These are phyloP conservation scores for Drosophila trapezifrons DNA, from an alignment of 1,140 invertebrate genomes.

Conservation along the genomic window DNA sequence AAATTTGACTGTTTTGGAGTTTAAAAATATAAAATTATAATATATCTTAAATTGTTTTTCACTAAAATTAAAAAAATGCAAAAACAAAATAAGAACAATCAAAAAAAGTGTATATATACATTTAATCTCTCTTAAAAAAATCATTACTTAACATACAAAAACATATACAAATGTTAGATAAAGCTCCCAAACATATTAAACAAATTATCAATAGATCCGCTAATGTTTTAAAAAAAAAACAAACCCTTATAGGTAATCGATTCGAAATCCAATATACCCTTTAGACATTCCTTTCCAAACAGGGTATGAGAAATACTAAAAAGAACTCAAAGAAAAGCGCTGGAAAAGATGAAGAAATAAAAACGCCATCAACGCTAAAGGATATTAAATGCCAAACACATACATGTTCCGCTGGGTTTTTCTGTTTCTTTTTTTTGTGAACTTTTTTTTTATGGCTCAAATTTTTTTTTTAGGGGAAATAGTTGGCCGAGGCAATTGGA, in stretches of 20 bases:
- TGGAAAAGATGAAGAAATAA: slow-evolving; percentile 64
- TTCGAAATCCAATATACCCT: neutral
- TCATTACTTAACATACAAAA: too few relatives aligned
- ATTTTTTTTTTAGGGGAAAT: slow-evolving; percentile 17
- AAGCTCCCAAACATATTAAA: too few relatives aligned
- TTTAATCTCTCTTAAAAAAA: too few relatives aligned
- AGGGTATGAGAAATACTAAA: slow-evolving; percentile 27
- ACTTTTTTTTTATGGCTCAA: slow-evolving; percentile 10
- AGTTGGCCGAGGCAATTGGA: slow-evolving; percentile 54
- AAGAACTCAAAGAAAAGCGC: slow-evolving; percentile 18
- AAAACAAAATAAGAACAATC: too few relatives aligned
- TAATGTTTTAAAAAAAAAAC: neutral
- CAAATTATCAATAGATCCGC: too few relatives aligned
- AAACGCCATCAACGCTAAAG: slow-evolving; percentile 71
- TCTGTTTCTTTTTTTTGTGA: neutral
- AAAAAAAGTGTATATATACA: too few relatives aligned
- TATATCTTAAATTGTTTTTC: too few relatives aligned
- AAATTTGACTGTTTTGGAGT: neutral
- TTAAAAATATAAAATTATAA: too few relatives aligned
- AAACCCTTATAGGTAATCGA: neutral
- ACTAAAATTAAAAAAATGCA: too few relatives aligned
- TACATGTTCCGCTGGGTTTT: slow-evolving; percentile 17
- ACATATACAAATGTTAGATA: too few relatives aligned
- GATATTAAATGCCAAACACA: slow-evolving; percentile 68
- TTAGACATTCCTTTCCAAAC: neutral